Percentiles rank a stretch among this genome's conserved stretches.
These are phyloP conservation scores for Drosophila sulfurigaster DNA, from an alignment of 1,140 invertebrate species.

Conservation along the genomic window DNA sequence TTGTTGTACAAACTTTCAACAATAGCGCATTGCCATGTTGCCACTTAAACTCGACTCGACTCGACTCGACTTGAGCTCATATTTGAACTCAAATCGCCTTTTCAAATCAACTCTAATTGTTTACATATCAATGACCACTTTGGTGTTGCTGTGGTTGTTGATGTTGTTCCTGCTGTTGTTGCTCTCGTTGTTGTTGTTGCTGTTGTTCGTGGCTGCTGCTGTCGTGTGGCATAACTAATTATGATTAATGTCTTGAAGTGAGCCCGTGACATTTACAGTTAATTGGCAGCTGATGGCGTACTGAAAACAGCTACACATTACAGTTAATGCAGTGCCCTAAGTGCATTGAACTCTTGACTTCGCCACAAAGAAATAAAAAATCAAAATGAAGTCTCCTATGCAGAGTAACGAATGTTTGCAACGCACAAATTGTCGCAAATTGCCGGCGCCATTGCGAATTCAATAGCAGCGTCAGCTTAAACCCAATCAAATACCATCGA, in stretches of 20 bases:
- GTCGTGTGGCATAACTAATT: constrained; percentile 81
- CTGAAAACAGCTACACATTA: constrained; percentile 7
- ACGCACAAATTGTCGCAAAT: constrained; percentile 47
- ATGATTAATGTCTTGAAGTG: constrained; percentile 72
- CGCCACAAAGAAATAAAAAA: neutral
- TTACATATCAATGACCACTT: constrained; percentile 74
- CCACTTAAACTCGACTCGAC: constrained; percentile 51
- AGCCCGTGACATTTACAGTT: constrained; percentile 78
- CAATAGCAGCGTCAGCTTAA: constrained; percentile 28
- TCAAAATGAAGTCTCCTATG: neutral
- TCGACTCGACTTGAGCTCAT: constrained; percentile 5
- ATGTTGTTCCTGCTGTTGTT: constrained; percentile 1
- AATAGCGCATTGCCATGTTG: constrained; percentile 54
- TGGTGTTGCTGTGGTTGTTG: constrained; percentile 12
- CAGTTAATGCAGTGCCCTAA: constrained; percentile 33
- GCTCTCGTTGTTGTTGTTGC: constrained; percentile 20
- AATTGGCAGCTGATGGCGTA: constrained; percentile 52
- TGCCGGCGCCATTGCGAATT: constrained; percentile 31
- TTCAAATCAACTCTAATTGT: constrained; percentile 79
- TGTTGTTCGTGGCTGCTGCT: constrained; percentile 29
- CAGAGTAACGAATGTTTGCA: constrained; percentile 12
- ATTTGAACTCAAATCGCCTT: constrained; percentile 57
- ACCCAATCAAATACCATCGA: constrained; percentile 29
- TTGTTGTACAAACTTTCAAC: constrained; percentile 77
- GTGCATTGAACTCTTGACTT: constrained; percentile 65